Base-by-base conservation (phyloP, 2,113 vertebrate genomes). In the Natator depressus region DNA sequence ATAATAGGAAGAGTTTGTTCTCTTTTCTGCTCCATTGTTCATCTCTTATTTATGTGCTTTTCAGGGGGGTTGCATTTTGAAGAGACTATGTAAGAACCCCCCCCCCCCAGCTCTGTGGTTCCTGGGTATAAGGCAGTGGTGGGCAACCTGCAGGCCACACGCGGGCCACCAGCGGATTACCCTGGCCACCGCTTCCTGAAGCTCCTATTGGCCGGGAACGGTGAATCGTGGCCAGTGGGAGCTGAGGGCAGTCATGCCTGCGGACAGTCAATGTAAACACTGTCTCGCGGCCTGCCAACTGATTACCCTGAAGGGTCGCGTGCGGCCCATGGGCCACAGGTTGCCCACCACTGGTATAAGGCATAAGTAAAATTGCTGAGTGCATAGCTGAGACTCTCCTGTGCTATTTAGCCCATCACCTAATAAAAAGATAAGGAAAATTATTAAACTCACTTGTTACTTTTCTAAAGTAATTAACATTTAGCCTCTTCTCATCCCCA, bases 381-480 rank as follows among this genome's bases (percentile, higher is more conserved):
- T n/a, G 3, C 42, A 88, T 7, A 89, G 42, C 81, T 76, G 27
- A 87, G n/a, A 31, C 1, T 91, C 35, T 87, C 80, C 84, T 87
- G 54, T 85, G 57, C 13, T 89, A 24, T 31, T 92, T 85, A 75
- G 35, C 22, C 93, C 85, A 90, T 59, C 59, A 90, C 49, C 69
- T 96, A 93, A 95, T 95, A 95, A 95, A 94, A 95, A 93, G 49
- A 54, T 84, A 95, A 94, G 86, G 65, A 19, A 90, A 76, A 95
- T 95, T 92, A 80, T 83, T 94, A 95, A 93, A 3, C 62, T 91
- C 80, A 46, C 47, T 93, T 95, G 80, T 89, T 97, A 92, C 82
- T 91, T 93, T 93, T 93, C 59, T 89, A 6, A 84, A 72, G 89
- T 96, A 96, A 96, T 97, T 93, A 96, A 90, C 92, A 96, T 95